phyloP scores from a whole-genome alignment of 2,888 invertebrate genomes.

The Panopea generosa region DNA sequence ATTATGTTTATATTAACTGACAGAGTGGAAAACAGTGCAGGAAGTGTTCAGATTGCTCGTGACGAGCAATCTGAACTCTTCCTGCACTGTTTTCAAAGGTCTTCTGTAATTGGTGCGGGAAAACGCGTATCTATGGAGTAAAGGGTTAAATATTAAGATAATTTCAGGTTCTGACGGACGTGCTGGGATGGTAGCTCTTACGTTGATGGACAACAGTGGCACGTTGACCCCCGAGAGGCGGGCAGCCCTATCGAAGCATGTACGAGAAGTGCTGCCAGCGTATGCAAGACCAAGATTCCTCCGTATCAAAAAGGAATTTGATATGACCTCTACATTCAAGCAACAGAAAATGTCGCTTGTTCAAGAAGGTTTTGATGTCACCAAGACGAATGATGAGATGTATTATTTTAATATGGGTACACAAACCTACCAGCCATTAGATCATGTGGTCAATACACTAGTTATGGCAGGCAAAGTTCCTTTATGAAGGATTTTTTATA shows the following conservation, averaged over 20 bases:
- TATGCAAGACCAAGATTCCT: slow-evolving; percentile 75
- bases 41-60: too few relatives aligned
- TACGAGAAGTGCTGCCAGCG: slow-evolving; percentile 66
- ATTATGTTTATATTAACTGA: too few relatives aligned
- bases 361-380: slow-evolving; percentile 57
- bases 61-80: too few relatives aligned
- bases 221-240: slow-evolving; percentile 42
- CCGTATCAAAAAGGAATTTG: slow-evolving; percentile 47
- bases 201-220: slow-evolving; percentile 49
- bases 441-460: slow-evolving; percentile 19
- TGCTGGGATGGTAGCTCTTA: slow-evolving; percentile 80
- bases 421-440: slow-evolving; percentile 42
- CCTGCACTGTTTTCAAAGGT: too few relatives aligned
- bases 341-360: slow-evolving; percentile 54
- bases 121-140: too few relatives aligned
- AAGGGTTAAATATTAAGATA: too few relatives aligned
- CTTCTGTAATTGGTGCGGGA: too few relatives aligned
- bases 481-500: slow-evolving; percentile 11
- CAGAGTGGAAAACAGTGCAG: too few relatives aligned
- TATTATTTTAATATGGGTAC: slow-evolving; percentile 46
- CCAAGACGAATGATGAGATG: slow-evolving; percentile 32
- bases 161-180: slow-evolving; percentile 72
- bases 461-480: slow-evolving; percentile 43
- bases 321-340: slow-evolving; percentile 64
- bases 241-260: slow-evolving; percentile 58